Conservation (phyloP, 1,140 invertebrate species). For the Charaxes varanes region DNA sequence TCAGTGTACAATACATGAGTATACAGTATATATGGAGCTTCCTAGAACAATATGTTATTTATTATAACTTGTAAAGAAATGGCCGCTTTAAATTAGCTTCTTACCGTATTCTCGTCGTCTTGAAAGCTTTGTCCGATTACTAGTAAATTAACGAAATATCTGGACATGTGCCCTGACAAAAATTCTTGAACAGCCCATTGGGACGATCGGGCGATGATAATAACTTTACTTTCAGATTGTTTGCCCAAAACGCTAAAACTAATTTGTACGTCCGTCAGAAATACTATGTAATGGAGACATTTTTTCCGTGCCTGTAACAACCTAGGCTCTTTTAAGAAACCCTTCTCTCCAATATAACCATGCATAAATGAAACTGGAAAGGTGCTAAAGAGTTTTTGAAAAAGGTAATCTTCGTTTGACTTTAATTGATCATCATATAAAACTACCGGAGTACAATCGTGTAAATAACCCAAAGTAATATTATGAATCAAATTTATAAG, state of each 20-base stretch:
- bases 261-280: slow-evolving; percentile 77
- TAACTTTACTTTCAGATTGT: slow-evolving; percentile 75
- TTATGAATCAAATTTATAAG: slow-evolving; percentile 75
- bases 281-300: slow-evolving; percentile 79
- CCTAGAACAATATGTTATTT: slow-evolving; percentile 54
- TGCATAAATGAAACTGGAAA: slow-evolving; percentile 76
- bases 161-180: slow-evolving; percentile 75
- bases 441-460: slow-evolving; percentile 76
- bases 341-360: slow-evolving; percentile 72
- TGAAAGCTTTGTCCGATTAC: slow-evolving; percentile 77
- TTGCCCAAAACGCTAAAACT: slow-evolving; percentile 75
- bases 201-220: slow-evolving; percentile 78
- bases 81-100: slow-evolving; percentile 5
- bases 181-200: slow-evolving; percentile 83
- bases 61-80: too few relatives aligned
- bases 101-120: slow-evolving; percentile 45
- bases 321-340: slow-evolving; percentile 44
- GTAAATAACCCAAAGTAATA: slow-evolving; percentile 74
- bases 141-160: slow-evolving; percentile 79
- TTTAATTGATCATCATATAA: slow-evolving; percentile 77
- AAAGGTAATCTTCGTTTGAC: slow-evolving; percentile 68
- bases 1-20: slow-evolving; percentile 81
- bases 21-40: slow-evolving; percentile 80
- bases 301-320: slow-evolving; percentile 49
- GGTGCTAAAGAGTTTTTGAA: slow-evolving; percentile 75